Conservation (phyloP, 1,140 invertebrate genomes). For the Aphidius ervi region DNA sequence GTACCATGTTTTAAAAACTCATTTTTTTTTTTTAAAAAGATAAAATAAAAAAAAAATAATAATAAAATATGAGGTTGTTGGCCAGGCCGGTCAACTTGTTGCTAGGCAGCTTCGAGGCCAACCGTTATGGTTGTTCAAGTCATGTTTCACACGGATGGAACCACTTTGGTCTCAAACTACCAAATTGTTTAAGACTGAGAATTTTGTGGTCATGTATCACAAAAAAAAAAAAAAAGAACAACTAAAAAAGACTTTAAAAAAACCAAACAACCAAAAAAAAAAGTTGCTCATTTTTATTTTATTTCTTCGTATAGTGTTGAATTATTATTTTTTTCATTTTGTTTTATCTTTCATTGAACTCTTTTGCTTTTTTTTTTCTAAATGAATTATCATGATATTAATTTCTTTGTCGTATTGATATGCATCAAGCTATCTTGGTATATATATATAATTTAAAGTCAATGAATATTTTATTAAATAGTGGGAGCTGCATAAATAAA, state of each 20-base stretch:
- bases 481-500: not conserved
- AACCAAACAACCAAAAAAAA: not conserved
- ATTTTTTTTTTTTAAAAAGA: not conserved
- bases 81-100: constrained; percentile 31
- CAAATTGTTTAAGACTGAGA: no score
- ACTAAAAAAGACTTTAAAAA: no score
- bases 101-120: constrained; percentile 32
- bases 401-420: no score
- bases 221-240: not conserved
- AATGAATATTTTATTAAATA: not conserved
- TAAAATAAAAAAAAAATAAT: constrained; percentile 6
- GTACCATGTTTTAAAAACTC: not conserved
- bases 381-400: no score
- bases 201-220: no score
- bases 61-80: constrained; percentile 13
- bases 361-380: no score
- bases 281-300: not conserved
- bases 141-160: constrained; percentile 14
- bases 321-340: not conserved
- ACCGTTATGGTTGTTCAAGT: constrained; percentile 28
- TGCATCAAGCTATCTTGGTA: no score
- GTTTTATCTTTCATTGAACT: no score
- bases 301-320: not conserved
- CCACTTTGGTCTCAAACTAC: not conserved
- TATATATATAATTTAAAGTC: no score